Base-by-base conservation (phyloP, 1,140 invertebrate genomes). In the Diuraphis noxia region DNA sequence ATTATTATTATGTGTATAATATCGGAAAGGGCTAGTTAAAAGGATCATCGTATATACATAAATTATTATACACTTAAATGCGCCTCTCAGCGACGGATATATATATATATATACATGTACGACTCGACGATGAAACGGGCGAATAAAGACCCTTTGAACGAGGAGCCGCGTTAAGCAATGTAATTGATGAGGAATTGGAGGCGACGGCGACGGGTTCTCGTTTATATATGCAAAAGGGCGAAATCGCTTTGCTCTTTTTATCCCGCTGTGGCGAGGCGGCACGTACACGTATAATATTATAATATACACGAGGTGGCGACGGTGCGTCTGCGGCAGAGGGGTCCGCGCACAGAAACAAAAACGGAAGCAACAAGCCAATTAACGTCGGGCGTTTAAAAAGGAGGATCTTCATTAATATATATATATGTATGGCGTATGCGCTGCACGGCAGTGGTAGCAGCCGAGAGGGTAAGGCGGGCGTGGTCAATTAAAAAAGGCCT, bases 321-420 rank as follows among this genome's bases (percentile, higher is more conserved):
- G 79, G 79, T 1, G 38, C 5, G 34, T 34, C 77, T 2, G 38
- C 52, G 9, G 30, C 13, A 34, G 72, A 81, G 77, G 77, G 77
- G 43, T 82, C n/a, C 25, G 43, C 43, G 34, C 52, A 21, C 41
- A n/a, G 72, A 90, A 81, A 90, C 88, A 81, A 90, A 90, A 90
- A 90, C 89, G 89, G 89, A 91, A 91, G 89, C 89, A 91, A 91
- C 89, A 91, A 91, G 89, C 89, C 89, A 81, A 91, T 91, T 91
- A 91, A 91, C 89, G 89, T 91, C 43, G 63, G 89, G 77, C 89
- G 89, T 81, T 91, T 91, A 52, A 91, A 89, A 91, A 91, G 89
- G 89, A 91, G 89, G 89, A 91, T 82, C 89, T 81, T 91, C 89
- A 91, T 91, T 91, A 91, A 91, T 82, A 21, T 19, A 40, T 13